Conservation (phyloP, 2,113 vertebrate species). For the Prionailurus bengalensis region DNA sequence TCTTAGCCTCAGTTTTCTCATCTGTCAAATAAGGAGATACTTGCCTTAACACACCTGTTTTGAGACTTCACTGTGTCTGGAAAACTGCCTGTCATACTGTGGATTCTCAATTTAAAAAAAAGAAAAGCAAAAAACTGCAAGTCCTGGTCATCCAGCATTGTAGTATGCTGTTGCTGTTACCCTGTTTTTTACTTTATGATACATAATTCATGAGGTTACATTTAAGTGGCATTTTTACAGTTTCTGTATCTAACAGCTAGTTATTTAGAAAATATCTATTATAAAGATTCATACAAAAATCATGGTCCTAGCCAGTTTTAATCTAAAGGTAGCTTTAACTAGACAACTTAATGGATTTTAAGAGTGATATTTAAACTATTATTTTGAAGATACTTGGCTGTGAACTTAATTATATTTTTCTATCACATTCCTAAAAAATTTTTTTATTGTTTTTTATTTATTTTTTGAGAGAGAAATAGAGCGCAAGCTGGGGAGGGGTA, state of each 20-base stretch:
- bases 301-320: not conserved
- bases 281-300: not conserved
- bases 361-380: constrained; percentile 7
- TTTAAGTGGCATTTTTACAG: constrained; percentile 17
- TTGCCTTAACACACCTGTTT: not conserved
- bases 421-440: not conserved
- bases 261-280: not conserved
- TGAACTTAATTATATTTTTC: not conserved
- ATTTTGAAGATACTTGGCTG: not conserved
- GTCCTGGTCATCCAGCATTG: not conserved
- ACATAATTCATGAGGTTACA: not conserved
- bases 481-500: no score
- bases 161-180: not conserved
- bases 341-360: constrained; percentile 18
- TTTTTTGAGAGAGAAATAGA: no score
- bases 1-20: not conserved
- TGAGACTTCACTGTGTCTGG: not conserved
- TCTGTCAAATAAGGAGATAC: not conserved
- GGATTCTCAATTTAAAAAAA: not conserved
- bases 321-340: constrained; percentile 7
- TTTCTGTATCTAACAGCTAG: not conserved
- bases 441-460: no score
- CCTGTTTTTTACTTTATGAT: constrained; percentile 3
- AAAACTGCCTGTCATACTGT: not conserved
- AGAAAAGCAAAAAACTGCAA: not conserved